These are phyloP conservation scores for Physeter macrocephalus DNA, from an alignment of 2,113 vertebrate genomes.

Conservation along the genomic window DNA sequence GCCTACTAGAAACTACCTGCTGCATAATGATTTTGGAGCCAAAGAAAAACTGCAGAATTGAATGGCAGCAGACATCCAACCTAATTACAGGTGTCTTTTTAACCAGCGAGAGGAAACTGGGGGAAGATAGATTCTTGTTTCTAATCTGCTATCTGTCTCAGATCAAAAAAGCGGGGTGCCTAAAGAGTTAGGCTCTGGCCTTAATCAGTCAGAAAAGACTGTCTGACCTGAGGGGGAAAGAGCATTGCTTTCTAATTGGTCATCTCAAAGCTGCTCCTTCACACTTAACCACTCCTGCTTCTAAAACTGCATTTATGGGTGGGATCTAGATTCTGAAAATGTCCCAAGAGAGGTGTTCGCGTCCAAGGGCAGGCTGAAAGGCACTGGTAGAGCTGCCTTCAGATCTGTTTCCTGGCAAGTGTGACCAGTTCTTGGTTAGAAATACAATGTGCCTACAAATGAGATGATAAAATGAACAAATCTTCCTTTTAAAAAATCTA, in stretches of 20 bases:
- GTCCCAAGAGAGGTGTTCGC: neutral
- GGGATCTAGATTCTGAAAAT: constrained; percentile 28
- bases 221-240: constrained; percentile 50
- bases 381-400: constrained; percentile 9
- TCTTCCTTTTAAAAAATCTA: neutral
- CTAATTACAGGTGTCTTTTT: constrained; percentile 58
- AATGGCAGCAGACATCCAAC: constrained; percentile 40
- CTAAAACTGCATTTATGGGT: constrained; percentile 47
- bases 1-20: constrained; percentile 27
- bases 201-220: constrained; percentile 50
- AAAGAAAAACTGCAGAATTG: constrained; percentile 49
- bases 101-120: constrained; percentile 17
- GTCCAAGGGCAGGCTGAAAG: constrained; percentile 47
- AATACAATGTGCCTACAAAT: neutral
- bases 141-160: constrained; percentile 21
- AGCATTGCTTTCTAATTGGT: constrained; percentile 42
- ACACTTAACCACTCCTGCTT: constrained; percentile 36
- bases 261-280: constrained; percentile 21
- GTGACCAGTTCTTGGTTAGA: constrained; percentile 23
- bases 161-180: constrained; percentile 29
- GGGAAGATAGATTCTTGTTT: constrained; percentile 55
- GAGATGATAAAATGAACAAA: constrained; percentile 37
- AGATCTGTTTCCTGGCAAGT: constrained; percentile 34
- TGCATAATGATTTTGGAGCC: constrained; percentile 50
- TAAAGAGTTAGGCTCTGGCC: constrained; percentile 7